Base-by-base conservation (phyloP, 2,797 vertebrate genomes). In the Microtus californicus region DNA sequence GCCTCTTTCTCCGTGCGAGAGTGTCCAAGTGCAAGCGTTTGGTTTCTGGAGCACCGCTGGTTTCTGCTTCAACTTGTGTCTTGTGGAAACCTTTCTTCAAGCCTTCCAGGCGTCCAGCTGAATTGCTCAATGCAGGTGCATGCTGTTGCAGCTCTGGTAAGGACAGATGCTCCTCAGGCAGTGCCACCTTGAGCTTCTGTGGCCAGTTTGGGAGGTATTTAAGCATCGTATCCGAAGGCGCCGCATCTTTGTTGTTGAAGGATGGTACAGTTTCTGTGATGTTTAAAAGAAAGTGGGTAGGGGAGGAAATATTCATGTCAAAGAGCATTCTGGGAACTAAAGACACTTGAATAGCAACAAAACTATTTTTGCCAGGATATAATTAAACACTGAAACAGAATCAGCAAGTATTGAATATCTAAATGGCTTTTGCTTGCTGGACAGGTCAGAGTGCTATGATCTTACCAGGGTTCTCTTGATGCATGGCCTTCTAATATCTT, bases 1-100 rank as follows among this genome's bases (percentile, higher is more conserved):
- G 98, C 73, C 99, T 98, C 98, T 99, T 99, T 97, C 97, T 98
- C 93, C 98, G 99, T 69, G 97, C 97, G 10, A 96, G 87, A 37
- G 90, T 86, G 67, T 96, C 94, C 98, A 98, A 98, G 59, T 94
- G 93, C 0, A 97, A 94, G 69, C 73, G 94, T 25, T 89, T 96
- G 13, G 94, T 95, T 69, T 74, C 90, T 79, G 92, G 0, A 29
- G 81, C 95, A 63, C 65, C 73, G 4, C 63, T 94, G 19, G 81
- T 95, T 67, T 89, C 59, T 31, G 27, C 34, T 82, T 77, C 88
- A 56, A 9, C 54, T 76, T 61, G 89, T 65, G 3, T 51, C 1
- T 69, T 45, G 31, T 11, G 34, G 61, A 67, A 9, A 61, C 13
- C 73, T 74, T 88, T 27, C 77, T 92, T 77, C 31, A 82, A 23